These are phyloP conservation scores for Lordiphosa stackelbergi DNA, from an alignment of 1,140 invertebrate genomes.

Conservation along the genomic window DNA sequence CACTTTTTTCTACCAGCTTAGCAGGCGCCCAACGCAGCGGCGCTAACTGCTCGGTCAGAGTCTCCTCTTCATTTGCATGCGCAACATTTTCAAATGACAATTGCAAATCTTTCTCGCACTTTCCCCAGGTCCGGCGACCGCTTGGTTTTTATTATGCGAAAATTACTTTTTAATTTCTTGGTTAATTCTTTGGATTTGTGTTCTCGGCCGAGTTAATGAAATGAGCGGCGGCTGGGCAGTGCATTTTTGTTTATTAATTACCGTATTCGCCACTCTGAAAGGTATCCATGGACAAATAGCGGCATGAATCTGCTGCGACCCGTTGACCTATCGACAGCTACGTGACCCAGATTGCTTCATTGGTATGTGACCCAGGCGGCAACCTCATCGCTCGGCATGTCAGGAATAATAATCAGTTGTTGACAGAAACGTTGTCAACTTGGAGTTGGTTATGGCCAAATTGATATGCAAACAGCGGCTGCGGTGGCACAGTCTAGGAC, in stretches of 20 bases:
- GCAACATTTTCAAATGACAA: constrained; percentile 57
- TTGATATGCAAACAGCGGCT: constrained; percentile 65
- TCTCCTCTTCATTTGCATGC: constrained; percentile 59
- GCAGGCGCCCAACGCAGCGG: constrained; percentile 42
- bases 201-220: neutral
- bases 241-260: constrained; percentile 42
- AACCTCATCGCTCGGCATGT: constrained; percentile 49
- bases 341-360: constrained; percentile 65
- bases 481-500: constrained; percentile 11
- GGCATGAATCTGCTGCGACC: constrained; percentile 46
- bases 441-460: constrained; percentile 46
- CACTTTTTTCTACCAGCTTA: constrained; percentile 34
- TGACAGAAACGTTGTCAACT: constrained; percentile 28
- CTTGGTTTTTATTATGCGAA: constrained; percentile 23
- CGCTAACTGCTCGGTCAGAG: constrained; percentile 28
- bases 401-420: constrained; percentile 60
- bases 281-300: constrained; percentile 34
- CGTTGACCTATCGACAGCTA: constrained; percentile 61
- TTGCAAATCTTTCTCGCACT: constrained; percentile 45
- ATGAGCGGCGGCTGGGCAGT: neutral
- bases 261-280: neutral
- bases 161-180: constrained; percentile 72
- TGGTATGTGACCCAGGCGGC: constrained; percentile 63
- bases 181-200: constrained; percentile 46
- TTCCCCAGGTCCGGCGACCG: neutral